Conservation (phyloP, 2,888 invertebrate genomes). For the Myopa tessellatipennis region DNA sequence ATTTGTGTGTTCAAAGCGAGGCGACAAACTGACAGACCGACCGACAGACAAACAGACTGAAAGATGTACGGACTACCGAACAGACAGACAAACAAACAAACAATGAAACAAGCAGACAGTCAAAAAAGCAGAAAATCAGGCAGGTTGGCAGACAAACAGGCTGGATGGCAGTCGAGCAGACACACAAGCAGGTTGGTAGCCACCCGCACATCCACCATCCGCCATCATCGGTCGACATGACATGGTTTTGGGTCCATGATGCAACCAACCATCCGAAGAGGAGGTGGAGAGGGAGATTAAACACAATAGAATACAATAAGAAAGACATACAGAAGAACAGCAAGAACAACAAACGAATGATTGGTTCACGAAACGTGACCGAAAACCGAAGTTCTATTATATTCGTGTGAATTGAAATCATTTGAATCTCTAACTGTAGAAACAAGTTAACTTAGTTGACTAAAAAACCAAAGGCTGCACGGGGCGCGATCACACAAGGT, state of each 20-base stretch:
- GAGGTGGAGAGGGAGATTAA: neutral
- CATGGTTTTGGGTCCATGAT: neutral
- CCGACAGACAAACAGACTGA: neutral
- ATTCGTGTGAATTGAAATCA: constrained; percentile 37
- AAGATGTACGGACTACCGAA: neutral
- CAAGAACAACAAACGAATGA: neutral
- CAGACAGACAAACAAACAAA: neutral
- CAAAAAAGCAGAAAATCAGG: neutral
- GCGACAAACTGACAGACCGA: neutral
- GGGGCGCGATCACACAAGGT: no score
- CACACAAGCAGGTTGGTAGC: neutral
- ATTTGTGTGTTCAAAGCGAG: constrained; percentile 31
- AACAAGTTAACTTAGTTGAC: no score
- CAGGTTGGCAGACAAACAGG: constrained; percentile 1
- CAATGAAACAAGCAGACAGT: neutral
- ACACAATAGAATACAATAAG: neutral
- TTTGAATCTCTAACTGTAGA: neutral
- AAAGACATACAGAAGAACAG: neutral
- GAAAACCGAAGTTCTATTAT: constrained; percentile 14
- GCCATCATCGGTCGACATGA: neutral
- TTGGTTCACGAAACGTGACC: constrained; percentile 42
- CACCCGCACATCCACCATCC: no score
- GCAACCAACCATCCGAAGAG: constrained; percentile 10
- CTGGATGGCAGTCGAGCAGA: neutral
- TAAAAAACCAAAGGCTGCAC: no score